These are phyloP conservation scores for Rhorus exstirpatorius DNA, from an alignment of 2,888 invertebrate genomes.

Conservation along the genomic window DNA sequence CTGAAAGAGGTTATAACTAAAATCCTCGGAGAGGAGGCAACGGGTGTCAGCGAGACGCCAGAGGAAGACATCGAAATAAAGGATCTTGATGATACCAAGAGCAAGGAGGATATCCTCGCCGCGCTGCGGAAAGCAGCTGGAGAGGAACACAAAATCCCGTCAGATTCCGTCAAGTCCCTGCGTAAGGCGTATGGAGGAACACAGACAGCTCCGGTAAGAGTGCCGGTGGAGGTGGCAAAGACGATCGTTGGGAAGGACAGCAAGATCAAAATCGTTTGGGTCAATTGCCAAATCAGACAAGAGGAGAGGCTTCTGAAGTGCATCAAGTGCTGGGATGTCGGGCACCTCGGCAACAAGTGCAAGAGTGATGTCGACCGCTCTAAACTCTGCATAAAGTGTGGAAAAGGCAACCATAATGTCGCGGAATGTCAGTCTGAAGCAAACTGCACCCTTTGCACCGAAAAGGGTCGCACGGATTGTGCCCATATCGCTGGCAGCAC, in stretches of 20 bases:
- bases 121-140: conserved; percentile 35
- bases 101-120: conserved; percentile 57
- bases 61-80: conserved; percentile 60
- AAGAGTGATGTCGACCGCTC: conserved; percentile 42
- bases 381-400: conserved; percentile 57
- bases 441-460: conserved; percentile 37
- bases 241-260: conserved; percentile 4
- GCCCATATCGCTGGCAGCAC: not conserved
- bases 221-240: conserved; percentile 36
- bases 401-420: conserved; percentile 54
- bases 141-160: conserved; percentile 5
- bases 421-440: conserved; percentile 36
- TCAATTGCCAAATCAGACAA: conserved; percentile 52
- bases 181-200: conserved; percentile 63
- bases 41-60: conserved; percentile 52
- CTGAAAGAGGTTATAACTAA: conserved; percentile 24
- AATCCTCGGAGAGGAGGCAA: conserved; percentile 42
- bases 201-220: conserved; percentile 46
- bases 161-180: conserved; percentile 12
- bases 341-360: conserved; percentile 56
- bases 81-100: conserved; percentile 63
- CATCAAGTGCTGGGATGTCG: conserved; percentile 50
- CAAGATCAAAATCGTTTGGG: conserved; percentile 59
- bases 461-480: not conserved
- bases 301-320: not conserved